phyloP scores from a whole-genome alignment of 2,888 invertebrate species.

The Hydraecia micacea region DNA sequence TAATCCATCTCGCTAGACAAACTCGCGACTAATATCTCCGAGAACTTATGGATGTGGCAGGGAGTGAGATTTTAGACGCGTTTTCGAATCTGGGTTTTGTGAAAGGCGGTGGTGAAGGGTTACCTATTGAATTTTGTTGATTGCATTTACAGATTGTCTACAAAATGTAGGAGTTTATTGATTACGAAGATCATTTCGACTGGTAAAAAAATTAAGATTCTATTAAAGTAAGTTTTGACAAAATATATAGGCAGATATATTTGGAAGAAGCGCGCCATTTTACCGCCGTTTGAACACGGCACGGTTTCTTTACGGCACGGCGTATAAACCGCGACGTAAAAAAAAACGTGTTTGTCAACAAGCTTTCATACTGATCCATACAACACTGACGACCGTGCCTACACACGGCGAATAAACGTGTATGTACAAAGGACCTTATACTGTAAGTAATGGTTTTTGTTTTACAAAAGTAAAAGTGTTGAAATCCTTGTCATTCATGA shows the following conservation, averaged over 20 bases:
- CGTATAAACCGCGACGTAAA: no score
- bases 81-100: constrained; percentile 22
- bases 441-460: no score
- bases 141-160: background rate
- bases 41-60: constrained; percentile 52
- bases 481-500: no score
- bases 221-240: background rate
- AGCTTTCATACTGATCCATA: background rate
- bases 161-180: background rate
- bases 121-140: background rate
- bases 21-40: constrained; percentile 68
- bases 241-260: background rate
- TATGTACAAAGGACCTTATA: no score
- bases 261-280: background rate
- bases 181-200: background rate
- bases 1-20: constrained; percentile 77
- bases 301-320: background rate
- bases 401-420: background rate
- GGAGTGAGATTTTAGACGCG: constrained; percentile 9
- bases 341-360: background rate
- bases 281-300: background rate
- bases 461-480: no score
- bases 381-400: background rate
- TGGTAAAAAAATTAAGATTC: background rate
- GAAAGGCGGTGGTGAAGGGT: background rate